Percentiles rank a stretch among this genome's conserved stretches.
Conservation (phyloP, 2,888 invertebrate genomes). For the Caenorhabditis sp. region DNA sequence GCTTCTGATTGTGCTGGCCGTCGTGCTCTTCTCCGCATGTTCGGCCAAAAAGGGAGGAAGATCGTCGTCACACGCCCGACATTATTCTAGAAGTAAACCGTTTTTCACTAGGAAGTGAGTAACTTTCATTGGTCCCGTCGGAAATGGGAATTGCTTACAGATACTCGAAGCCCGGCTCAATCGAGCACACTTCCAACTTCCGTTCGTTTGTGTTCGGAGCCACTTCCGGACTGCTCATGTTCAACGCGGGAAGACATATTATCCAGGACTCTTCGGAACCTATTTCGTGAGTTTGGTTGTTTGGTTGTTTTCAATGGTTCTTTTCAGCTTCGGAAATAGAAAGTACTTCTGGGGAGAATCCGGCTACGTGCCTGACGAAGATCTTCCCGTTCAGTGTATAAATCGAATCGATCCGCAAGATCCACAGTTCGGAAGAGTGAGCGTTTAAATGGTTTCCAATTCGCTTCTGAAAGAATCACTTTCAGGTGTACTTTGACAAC, state of each 20-base stretch:
- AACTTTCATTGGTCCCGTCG: not conserved
- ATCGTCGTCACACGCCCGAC: too few relatives aligned
- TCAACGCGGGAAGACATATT: constrained; percentile 58
- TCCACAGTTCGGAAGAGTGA: constrained; percentile 60
- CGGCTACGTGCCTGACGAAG: constrained; percentile 46
- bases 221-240: constrained; percentile 58
- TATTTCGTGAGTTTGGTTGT: constrained; percentile 47
- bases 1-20: constrained; percentile 11
- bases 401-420: constrained; percentile 64
- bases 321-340: constrained; percentile 55
- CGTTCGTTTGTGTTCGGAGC: constrained; percentile 63
- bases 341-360: constrained; percentile 60
- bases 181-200: constrained; percentile 60
- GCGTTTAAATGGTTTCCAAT: not conserved
- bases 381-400: constrained; percentile 57
- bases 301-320: not conserved
- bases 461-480: not conserved
- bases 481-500: constrained; percentile 57
- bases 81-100: constrained; percentile 45
- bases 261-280: constrained; percentile 54
- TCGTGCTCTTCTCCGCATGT: constrained; percentile 1
- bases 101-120: constrained; percentile 53
- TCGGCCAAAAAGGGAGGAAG: constrained; percentile 29
- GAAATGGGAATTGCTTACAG: too few relatives aligned
- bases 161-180: constrained; percentile 61